Percentiles rank a stretch among this genome's conserved stretches.
Evolutionary conservation across 1,140 invertebrate species (phyloP).

Genomic region (Orussus abietinus): DNA sequence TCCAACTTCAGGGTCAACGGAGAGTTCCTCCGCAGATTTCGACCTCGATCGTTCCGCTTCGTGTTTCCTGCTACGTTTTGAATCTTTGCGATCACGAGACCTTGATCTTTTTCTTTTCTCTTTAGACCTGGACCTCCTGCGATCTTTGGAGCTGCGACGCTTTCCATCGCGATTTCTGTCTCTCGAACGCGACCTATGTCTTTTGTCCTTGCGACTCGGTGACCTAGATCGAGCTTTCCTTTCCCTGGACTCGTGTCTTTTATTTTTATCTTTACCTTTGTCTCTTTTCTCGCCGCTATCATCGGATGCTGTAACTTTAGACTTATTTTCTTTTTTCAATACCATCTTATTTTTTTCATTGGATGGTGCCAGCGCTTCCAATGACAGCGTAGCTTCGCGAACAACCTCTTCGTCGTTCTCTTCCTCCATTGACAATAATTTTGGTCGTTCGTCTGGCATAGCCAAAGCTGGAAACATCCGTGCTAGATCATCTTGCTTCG

Average conservation of each 20-base stretch:
- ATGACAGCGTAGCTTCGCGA: conserved; percentile 80
- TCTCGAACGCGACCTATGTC: conserved; percentile 28
- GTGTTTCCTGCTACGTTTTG: conserved; percentile 20
- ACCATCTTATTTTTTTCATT: conserved; percentile 23
- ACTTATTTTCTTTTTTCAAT: conserved; percentile 5
- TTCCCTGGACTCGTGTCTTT: too few relatives aligned
- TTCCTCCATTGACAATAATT: conserved; percentile 20
- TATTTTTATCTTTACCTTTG: conserved; percentile 23
- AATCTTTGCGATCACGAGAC: conserved; percentile 22
- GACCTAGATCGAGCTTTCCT: conserved; percentile 35
- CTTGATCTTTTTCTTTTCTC: conserved; percentile 11
- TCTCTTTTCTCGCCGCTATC: conserved; percentile 18
- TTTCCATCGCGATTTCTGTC: conserved; percentile 33
- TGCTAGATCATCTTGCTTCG: conserved; percentile 59
- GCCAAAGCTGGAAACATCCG: conserved; percentile 84
- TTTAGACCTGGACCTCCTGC: conserved; percentile 36
- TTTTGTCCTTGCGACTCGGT: conserved; percentile 38
- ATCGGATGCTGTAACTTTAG: conserved; percentile 16
- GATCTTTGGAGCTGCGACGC: conserved; percentile 40
- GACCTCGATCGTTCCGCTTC: conserved; percentile 30
- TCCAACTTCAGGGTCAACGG: conserved; percentile 51
- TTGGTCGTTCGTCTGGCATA: conserved; percentile 77
- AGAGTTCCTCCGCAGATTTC: conserved; percentile 38
- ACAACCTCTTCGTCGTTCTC: conserved; percentile 58
- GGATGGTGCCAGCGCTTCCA: conserved; percentile 81